These are phyloP conservation scores for Drosophila bipectinata DNA, from an alignment of 1,140 invertebrate genomes.

Conservation along the genomic window DNA sequence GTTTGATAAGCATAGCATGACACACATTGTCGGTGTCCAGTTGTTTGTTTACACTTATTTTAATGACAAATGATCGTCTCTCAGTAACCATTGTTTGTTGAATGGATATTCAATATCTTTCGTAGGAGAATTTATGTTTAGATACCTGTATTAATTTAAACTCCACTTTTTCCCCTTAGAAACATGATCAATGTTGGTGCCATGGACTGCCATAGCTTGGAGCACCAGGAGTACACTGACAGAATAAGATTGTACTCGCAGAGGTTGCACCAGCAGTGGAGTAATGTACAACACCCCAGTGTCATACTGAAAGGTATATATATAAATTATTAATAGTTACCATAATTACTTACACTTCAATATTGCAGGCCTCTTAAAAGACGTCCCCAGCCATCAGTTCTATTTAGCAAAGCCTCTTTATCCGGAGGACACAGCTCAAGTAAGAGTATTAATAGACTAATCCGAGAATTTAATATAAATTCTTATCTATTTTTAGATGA, in stretches of 20 bases:
- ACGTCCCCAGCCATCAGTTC: conserved; percentile 74
- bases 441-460: conserved; percentile 8
- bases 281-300: conserved; percentile 75
- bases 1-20: too few species aligned
- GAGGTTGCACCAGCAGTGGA: conserved; percentile 85
- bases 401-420: conserved; percentile 61
- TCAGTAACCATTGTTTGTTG: too few species aligned
- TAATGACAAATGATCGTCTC: too few species aligned
- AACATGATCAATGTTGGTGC: conserved; percentile 94
- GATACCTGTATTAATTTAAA: not conserved
- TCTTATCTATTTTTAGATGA: conserved; percentile 85
- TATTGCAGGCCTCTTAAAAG: conserved; percentile 66
- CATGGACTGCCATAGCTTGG: conserved; percentile 89
- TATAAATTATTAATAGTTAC: not conserved
- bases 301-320: conserved; percentile 58
- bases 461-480: not conserved
- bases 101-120: too few species aligned
- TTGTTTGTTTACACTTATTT: too few species aligned
- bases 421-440: conserved; percentile 70
- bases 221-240: conserved; percentile 92
- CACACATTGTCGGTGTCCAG: too few species aligned
- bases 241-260: conserved; percentile 89
- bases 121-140: too few species aligned
- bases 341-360: not conserved
- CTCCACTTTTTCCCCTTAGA: conserved; percentile 80